A percentile compares a stretch with the other conserved stretches of the same genome.
phyloP scores from a whole-genome alignment of 1,140 invertebrate genomes.

The Melanaphis sacchari region DNA sequence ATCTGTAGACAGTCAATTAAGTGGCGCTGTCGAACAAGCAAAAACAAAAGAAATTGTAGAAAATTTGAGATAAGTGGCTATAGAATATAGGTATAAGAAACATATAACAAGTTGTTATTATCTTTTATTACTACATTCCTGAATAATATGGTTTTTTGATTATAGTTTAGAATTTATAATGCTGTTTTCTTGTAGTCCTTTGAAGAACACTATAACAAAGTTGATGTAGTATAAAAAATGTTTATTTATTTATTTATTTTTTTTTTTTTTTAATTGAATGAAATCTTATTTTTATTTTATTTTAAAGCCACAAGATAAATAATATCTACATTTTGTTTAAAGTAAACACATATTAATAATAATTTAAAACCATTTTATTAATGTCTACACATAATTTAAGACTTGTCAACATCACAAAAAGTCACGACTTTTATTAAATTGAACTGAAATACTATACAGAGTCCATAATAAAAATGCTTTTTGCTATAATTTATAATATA shows the following conservation, averaged over 20 bases:
- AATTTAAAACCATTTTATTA: not conserved
- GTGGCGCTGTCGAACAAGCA: not conserved
- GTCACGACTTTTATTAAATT: slow-evolving; percentile 36
- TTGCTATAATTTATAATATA: not conserved
- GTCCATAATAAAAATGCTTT: not conserved
- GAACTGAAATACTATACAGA: not conserved
- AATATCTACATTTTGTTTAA: not conserved
- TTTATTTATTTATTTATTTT: not conserved
- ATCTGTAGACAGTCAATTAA: slow-evolving; percentile 5
- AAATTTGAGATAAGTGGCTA: not conserved
- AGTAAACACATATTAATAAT: slow-evolving; percentile 7
- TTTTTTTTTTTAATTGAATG: not conserved
- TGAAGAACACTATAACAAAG: not conserved
- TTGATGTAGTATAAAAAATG: too few relatives aligned
- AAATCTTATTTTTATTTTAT: slow-evolving; percentile 1
- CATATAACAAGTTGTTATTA: slow-evolving; percentile 2
- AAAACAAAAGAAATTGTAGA: not conserved
- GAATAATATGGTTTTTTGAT: slow-evolving; percentile 27
- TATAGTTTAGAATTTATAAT: slow-evolving; percentile 22
- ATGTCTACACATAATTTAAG: not conserved
- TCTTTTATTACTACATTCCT: not conserved
- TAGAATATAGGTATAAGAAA: not conserved
- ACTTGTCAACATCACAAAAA: slow-evolving; percentile 14
- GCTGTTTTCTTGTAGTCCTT: not conserved
- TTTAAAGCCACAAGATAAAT: not conserved